Evolutionary conservation across 2,888 invertebrate genomes (phyloP).

Genomic region (Dicycla oo): DNA sequence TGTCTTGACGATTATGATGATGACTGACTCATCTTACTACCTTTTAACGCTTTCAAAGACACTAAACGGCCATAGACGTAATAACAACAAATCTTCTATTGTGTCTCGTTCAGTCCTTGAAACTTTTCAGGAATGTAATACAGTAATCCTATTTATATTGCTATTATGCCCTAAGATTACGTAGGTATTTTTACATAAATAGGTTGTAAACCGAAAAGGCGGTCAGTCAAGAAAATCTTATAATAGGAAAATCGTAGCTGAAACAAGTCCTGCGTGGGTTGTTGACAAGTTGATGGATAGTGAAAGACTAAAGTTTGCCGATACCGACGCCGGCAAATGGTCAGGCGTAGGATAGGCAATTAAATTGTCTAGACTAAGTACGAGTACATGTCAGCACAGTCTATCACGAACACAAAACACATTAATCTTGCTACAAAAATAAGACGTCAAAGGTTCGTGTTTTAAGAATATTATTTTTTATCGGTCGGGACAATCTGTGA

Average conservation of each 20-base stretch:
- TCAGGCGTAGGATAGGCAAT: conserved; percentile 50
- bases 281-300: conserved; percentile 63
- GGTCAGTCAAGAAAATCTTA: conserved; percentile 31
- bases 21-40: not conserved
- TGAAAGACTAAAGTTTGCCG: conserved; percentile 55
- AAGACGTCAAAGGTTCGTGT: conserved; percentile 46
- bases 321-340: conserved; percentile 31
- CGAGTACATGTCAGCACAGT: conserved; percentile 26
- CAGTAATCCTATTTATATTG: too few relatives aligned
- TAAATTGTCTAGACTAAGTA: conserved; percentile 56
- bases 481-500: conserved; percentile 26
- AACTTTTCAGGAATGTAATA: not conserved
- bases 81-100: too few relatives aligned
- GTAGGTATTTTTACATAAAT: too few relatives aligned
- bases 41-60: too few relatives aligned
- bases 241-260: conserved; percentile 44
- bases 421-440: conserved; percentile 59
- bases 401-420: conserved; percentile 34
- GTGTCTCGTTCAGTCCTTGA: too few relatives aligned
- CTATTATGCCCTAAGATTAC: not conserved
- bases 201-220: not conserved
- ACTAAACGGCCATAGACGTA: too few relatives aligned
- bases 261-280: conserved; percentile 42
- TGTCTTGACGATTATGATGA: not conserved
- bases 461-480: conserved; percentile 47